Percentiles rank a stretch among this genome's conserved stretches.
Conservation (phyloP, 2,113 vertebrate species). For the Channa argus region DNA sequence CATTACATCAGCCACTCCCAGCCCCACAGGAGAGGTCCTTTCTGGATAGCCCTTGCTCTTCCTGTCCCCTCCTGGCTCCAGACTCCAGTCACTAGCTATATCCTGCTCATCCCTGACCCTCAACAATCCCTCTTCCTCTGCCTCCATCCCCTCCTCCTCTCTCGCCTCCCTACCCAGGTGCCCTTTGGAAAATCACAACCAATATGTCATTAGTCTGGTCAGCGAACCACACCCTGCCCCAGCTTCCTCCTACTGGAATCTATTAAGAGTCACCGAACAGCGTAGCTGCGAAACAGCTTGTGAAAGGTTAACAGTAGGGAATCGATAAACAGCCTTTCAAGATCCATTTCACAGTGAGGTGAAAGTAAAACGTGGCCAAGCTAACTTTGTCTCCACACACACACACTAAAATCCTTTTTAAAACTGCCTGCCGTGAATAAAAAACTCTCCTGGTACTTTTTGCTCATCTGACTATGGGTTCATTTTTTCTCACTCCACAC, state of each 20-base stretch:
- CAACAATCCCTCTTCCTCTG: conserved; percentile 52
- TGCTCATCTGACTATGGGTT: conserved; percentile 38
- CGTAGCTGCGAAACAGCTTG: conserved; percentile 46
- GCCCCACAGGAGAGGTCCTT: conserved; percentile 66
- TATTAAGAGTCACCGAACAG: conserved; percentile 33
- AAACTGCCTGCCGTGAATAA: conserved; percentile 54
- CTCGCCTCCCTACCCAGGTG: conserved; percentile 19
- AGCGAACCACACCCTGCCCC: conserved; percentile 32
- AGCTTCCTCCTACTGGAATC: conserved; percentile 16
- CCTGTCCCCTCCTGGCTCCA: conserved; percentile 70
- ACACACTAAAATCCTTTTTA: conserved; percentile 39
- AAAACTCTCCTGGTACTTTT: conserved; percentile 39
- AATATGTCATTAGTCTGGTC: conserved; percentile 38
- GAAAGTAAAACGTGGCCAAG: conserved; percentile 47
- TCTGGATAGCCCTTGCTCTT: conserved; percentile 67
- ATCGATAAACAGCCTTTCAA: conserved; percentile 71
- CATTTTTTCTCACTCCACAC: conserved; percentile 35
- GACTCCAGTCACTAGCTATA: conserved; percentile 73
- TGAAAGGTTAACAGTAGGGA: conserved; percentile 67
- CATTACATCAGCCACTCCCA: conserved; percentile 80
- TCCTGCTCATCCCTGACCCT: conserved; percentile 68
- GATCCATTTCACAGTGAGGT: conserved; percentile 55
- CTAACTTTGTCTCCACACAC: conserved; percentile 14
- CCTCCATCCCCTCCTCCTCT: conserved; percentile 33
- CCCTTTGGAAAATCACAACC: conserved; percentile 31